Evolutionary conservation across 2,797 vertebrate species (phyloP), one percentile per base, ranked within the genome.

Genomic region (Botia almorhae): DNA sequence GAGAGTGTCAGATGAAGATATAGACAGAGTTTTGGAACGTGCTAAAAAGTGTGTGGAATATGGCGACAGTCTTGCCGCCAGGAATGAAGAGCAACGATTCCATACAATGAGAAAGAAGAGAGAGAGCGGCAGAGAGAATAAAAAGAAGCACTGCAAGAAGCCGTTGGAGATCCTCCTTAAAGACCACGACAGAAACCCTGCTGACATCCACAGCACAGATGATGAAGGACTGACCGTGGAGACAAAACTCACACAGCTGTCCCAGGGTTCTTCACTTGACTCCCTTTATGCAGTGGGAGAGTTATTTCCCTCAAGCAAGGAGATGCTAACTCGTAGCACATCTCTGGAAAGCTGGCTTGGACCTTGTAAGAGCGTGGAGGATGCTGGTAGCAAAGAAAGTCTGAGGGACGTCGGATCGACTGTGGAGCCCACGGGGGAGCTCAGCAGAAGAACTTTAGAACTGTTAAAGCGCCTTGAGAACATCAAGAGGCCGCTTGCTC

Each of bases 391-490:
- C 87, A 91, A 93, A 74, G 92, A 93, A 67, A 95, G 94, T 74
- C 95, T 95, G 11, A 91, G 91, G 51, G 95, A 96, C 65, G 68
- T 96, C 83, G 95, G 94, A 8, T 90, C 90, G 76, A 90, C 91
- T 69, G 87, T 91, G 70, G 92, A 93, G 83, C 93, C 93, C 4
- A 93, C 96, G 2, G 97, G 95, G 75, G 96, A 99, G 86, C 93
- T 99, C 80, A 99, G 98, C 89, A 94, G 96, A 83, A 95, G 97
- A 86, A 99, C 98, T 33, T 91, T 98, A 17, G 97, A 99, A 80
- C 95, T 99, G 81, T 90, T 99, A 74, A 95, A 96, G 83, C 95
- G 97, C 36, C 92, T 99, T 85, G 97, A 99, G 90, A 96, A 98
- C 87, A 98, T 99, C 78, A 96, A 96, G 89, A 97, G 92, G 83